A percentile compares a stretch with the other conserved stretches of the same genome.
Conservation (phyloP, 2,113 vertebrate species). For the Carassius auratus region DNA sequence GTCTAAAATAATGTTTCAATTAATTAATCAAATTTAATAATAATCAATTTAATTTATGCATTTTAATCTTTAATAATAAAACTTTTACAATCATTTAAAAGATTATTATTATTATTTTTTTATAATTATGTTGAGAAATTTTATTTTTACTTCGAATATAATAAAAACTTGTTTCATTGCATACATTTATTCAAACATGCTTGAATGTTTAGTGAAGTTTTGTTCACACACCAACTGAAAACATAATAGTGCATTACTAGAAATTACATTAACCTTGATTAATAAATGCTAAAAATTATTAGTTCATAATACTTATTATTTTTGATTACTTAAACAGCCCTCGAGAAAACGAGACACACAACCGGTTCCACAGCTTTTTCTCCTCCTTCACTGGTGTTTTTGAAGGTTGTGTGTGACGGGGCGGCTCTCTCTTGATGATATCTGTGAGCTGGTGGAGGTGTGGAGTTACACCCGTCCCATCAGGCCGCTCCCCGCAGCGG, state of each 20-base stretch:
- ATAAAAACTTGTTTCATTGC: neutral
- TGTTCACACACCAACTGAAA: neutral
- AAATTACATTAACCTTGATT: neutral
- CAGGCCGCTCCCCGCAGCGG: slow-evolving; percentile 51
- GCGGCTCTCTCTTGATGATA: slow-evolving; percentile 60
- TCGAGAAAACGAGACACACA: slow-evolving; percentile 25
- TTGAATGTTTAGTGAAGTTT: neutral
- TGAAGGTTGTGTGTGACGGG: slow-evolving; percentile 51
- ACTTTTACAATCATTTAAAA: no score
- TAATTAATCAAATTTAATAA: neutral
- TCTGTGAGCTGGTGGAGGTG: slow-evolving; percentile 56
- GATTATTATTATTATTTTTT: no score
- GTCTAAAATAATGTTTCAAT: neutral
- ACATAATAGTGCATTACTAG: neutral
- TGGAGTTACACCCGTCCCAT: slow-evolving; percentile 68
- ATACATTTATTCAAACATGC: neutral
- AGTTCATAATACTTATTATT: no score
- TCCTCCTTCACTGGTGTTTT: slow-evolving; percentile 49
- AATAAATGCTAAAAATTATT: neutral
- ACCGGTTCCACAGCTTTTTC: slow-evolving; percentile 66
- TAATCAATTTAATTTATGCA: no score
- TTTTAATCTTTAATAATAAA: no score
- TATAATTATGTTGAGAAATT: no score
- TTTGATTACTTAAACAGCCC: slow-evolving; percentile 2
- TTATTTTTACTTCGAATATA: neutral